Base-by-base conservation (phyloP, 2,888 invertebrate genomes). In the Yponomeuta cagnagella region DNA sequence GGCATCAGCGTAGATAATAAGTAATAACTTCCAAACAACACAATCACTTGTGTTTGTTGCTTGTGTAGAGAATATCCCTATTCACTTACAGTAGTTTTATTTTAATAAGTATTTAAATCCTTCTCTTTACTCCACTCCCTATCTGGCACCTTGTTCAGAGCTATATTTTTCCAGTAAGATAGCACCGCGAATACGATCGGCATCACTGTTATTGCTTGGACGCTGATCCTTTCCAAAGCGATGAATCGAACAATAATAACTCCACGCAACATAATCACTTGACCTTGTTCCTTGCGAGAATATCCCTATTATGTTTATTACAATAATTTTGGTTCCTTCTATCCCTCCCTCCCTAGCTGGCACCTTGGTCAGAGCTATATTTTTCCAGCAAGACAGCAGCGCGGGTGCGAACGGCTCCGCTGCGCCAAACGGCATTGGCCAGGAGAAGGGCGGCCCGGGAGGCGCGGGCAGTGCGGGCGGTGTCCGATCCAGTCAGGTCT, bases 401-500 rank as follows among this genome's bases (percentile, higher is more conserved):
- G 88, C 84, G 75, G 97, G 96, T 87, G 95, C 96, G 74, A 97
- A 97, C 71, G 92, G 97, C 73, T 96, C 95, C 82, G 96, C 97
- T 43, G 96, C 96, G 82, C 95, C 95, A 3, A 97, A 96, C 82
- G 94, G 95, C 0, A 96, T 96, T 2, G 75, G 75, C 72, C 74
- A 77, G 12, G 89, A 89, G 78, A 89, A 90, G 79, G 82, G 79
- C 52, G 84, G 79, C 4, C 80, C 79, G 9, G 82, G 87, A 48
- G 88, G 89, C 73, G 83, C 75, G 1, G 82, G 87, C 48, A 87
- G 89, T 73, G 83, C 75, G 1, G 81, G 80, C 9, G 82, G 79
- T 5, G 95, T 96, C 70, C 93, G 97, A 68, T 96, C 97, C 73
- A 98, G 97, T 84, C 97, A 98, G 88, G 96, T 97, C 70, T 98